Evolutionary conservation across 2,113 vertebrate species (phyloP).

Genomic region (Danio rerio): GRCz12tu NC_133177.1:25755001-25755500

Average conservation of each 20-base stretch:
- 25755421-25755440: slow-evolving; percentile 87
- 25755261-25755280: slow-evolving; percentile 90
- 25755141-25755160: slow-evolving; percentile 91
- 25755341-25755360: slow-evolving; percentile 88
- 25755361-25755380: slow-evolving; percentile 95
- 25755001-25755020: slow-evolving; percentile 95
- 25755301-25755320: slow-evolving; percentile 88
- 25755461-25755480: slow-evolving; percentile 88
- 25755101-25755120: slow-evolving; percentile 92
- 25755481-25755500: slow-evolving; percentile 91
- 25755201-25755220: slow-evolving; percentile 90
- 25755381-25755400: slow-evolving; percentile 87
- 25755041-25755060: slow-evolving; percentile 89
- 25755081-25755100: slow-evolving; percentile 91
- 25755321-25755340: slow-evolving; percentile 87
- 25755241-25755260: slow-evolving; percentile 91
- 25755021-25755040: slow-evolving; percentile 97
- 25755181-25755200: slow-evolving; percentile 87
- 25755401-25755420: slow-evolving; percentile 86
- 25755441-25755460: slow-evolving; percentile 96
- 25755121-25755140: slow-evolving; percentile 88
- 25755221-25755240: slow-evolving; percentile 91
- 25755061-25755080: slow-evolving; percentile 92
- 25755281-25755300: slow-evolving; percentile 91
- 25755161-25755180: slow-evolving; percentile 88